Evolutionary conservation across 2,797 vertebrate species (phyloP).

Genomic region (Crotalus adamanteus): DNA sequence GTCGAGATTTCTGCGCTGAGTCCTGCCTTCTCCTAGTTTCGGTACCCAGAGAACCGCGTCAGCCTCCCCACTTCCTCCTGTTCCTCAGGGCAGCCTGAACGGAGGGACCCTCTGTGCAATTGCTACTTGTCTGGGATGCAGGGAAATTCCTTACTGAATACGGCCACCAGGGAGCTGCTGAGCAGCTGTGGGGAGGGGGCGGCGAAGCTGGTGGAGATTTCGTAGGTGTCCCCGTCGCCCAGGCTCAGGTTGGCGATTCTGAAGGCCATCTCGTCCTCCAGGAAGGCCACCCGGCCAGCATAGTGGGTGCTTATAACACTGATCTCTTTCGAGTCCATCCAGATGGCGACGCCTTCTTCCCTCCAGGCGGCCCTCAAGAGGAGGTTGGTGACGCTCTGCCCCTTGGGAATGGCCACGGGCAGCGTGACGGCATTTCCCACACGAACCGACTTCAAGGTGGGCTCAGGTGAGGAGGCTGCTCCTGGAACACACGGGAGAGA

Average conservation of each 20-base stretch:
- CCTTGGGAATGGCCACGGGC: background rate
- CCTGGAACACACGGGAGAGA: background rate
- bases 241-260: background rate
- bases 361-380: rapidly evolving
- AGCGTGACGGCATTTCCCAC: background rate
- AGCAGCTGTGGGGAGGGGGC: rapidly evolving
- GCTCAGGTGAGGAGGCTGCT: background rate
- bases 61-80: background rate
- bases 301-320: rapidly evolving
- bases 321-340: background rate
- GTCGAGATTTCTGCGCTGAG: background rate
- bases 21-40: background rate
- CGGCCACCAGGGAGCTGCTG: background rate
- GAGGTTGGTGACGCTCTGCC: rapidly evolving
- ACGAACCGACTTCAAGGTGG: too few relatives aligned
- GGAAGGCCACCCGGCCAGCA: background rate
- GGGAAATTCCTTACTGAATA: background rate
- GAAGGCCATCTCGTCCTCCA: rapidly evolving
- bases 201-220: rapidly evolving
- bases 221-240: background rate
- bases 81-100: background rate
- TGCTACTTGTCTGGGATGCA: background rate
- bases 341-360: rapidly evolving
- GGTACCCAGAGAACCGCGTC: rapidly evolving
- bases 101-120: too few relatives aligned